These are phyloP conservation scores for Phania funesta DNA, from an alignment of 2,888 invertebrate species.

Conservation along the genomic window DNA sequence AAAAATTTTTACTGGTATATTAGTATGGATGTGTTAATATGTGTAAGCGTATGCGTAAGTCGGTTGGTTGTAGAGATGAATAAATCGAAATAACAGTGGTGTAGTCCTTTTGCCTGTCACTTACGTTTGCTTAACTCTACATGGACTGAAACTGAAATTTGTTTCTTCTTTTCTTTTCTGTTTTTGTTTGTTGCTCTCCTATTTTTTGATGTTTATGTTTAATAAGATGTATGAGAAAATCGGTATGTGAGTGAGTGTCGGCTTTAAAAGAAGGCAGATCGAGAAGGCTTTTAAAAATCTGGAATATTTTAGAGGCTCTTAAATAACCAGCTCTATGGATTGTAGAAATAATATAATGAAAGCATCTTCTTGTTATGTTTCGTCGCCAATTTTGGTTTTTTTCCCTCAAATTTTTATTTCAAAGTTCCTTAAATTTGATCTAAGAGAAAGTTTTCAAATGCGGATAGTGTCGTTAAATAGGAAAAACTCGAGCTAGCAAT, in stretches of 20 bases:
- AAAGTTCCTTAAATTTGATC: no score
- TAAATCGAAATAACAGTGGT: slow-evolving; percentile 15
- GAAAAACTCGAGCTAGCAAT: no score
- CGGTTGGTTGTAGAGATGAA: slow-evolving; percentile 1
- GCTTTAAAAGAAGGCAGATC: not conserved
- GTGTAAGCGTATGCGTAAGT: not conserved
- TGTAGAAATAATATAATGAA: no score
- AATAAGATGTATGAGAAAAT: slow-evolving; percentile 20
- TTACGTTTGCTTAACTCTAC: slow-evolving; percentile 56
- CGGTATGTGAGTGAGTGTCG: not conserved
- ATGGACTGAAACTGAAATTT: slow-evolving; percentile 46
- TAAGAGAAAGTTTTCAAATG: no score
- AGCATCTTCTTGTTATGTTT: no score
- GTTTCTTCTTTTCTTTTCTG: slow-evolving; percentile 12
- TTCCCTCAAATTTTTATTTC: no score
- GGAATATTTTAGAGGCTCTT: not conserved
- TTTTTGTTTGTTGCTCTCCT: slow-evolving; percentile 30
- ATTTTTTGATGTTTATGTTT: slow-evolving; percentile 57
- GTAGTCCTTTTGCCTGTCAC: slow-evolving; percentile 68
- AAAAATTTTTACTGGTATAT: slow-evolving; percentile 27
- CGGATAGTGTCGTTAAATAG: no score
- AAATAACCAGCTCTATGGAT: no score
- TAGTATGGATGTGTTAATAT: not conserved
- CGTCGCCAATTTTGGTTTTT: no score
- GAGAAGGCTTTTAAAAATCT: not conserved